Percentiles rank a stretch among this genome's conserved stretches.
Evolutionary conservation across 2,113 vertebrate genomes (phyloP).

Genomic region (Todiramphus saurophagus): DNA sequence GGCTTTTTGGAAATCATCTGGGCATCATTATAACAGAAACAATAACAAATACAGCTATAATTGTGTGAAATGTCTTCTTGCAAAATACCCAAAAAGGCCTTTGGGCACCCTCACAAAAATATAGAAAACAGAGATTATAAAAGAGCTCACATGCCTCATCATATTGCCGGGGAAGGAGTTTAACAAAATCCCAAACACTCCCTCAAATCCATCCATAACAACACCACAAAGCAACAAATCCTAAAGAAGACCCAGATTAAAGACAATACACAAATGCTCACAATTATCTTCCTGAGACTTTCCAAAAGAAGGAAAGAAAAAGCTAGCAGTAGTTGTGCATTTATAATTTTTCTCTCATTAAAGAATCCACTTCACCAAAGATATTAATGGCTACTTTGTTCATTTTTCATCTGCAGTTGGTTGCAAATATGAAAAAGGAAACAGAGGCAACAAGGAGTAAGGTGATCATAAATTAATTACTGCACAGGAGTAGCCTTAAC

Average conservation of each 20-base stretch:
- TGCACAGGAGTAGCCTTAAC: background rate
- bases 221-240: background rate
- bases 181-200: background rate
- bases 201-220: background rate
- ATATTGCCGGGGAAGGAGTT: background rate
- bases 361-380: background rate
- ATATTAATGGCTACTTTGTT: background rate
- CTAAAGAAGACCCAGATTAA: background rate
- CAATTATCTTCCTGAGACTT: background rate
- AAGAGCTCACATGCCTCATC: background rate
- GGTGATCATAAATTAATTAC: background rate
- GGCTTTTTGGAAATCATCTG: conserved; percentile 22
- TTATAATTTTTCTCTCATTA: background rate
- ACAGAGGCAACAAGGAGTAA: background rate
- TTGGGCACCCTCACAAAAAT: background rate
- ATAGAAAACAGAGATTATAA: background rate
- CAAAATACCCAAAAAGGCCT: conserved; percentile 4
- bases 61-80: background rate
- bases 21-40: conserved; percentile 6
- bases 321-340: background rate
- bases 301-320: background rate
- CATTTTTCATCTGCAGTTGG: background rate
- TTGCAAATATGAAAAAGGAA: background rate
- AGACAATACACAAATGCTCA: background rate
- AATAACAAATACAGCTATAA: background rate